phyloP scores from a whole-genome alignment of 2,888 invertebrate species.

The Aleiodes leptofemur region DNA sequence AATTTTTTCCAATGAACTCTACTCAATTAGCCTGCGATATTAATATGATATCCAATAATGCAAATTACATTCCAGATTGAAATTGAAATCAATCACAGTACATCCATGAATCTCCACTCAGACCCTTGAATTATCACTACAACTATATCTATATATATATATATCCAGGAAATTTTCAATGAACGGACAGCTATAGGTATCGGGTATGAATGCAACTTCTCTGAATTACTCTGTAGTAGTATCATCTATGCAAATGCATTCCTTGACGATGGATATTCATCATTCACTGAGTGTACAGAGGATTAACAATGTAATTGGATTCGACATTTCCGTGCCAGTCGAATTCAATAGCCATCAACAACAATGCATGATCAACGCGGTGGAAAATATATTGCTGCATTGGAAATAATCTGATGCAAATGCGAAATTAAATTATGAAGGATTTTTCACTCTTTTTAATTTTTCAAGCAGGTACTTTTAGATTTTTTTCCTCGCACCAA shows the following conservation, averaged over 20 bases:
- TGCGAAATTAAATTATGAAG: constrained; percentile 3
- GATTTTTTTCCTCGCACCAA: too few relatives aligned
- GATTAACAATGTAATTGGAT: constrained; percentile 43
- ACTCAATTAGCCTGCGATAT: too few relatives aligned
- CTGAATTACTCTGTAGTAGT: constrained; percentile 2
- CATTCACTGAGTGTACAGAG: constrained; percentile 17
- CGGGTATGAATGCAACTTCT: constrained; percentile 4
- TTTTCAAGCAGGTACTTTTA: too few relatives aligned
- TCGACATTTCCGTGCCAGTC: constrained; percentile 48
- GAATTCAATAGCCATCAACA: constrained; percentile 46
- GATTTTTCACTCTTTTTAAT: background rate
- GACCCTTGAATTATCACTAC: too few relatives aligned
- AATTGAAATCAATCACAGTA: too few relatives aligned
- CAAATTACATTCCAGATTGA: too few relatives aligned
- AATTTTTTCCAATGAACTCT: too few relatives aligned
- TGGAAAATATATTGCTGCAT: constrained; percentile 15
- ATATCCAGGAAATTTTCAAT: background rate
- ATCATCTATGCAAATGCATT: constrained; percentile 36
- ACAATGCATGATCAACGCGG: constrained; percentile 55
- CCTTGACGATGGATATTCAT: constrained; percentile 39
- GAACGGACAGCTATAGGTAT: constrained; percentile 15
- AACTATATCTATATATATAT: too few relatives aligned
- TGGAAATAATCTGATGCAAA: constrained; percentile 12
- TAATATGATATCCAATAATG: too few relatives aligned
- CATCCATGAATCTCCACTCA: too few relatives aligned